A percentile compares a stretch with the other conserved stretches of the same genome.
Evolutionary conservation across 92 coral and sea anemone species (phyloP).

Genomic region (Zoanthus gigantus): DNA sequence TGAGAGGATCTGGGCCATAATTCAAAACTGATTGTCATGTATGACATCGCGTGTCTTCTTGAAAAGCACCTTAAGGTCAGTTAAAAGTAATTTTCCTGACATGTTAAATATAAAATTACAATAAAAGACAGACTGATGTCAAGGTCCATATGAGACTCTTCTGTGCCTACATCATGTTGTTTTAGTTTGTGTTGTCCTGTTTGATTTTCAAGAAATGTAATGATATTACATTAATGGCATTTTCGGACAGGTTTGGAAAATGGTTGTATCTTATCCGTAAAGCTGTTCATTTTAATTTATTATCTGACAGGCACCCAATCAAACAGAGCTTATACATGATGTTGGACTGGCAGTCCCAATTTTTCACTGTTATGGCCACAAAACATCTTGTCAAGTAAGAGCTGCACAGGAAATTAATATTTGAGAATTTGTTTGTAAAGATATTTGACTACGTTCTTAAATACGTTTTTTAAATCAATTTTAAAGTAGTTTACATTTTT

Average conservation of each 20-base stretch:
- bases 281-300: not conserved
- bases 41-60: not conserved
- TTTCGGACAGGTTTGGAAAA: not conserved
- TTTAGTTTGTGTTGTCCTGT: not conserved
- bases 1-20: not conserved
- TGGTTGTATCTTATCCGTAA: not conserved
- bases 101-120: no score
- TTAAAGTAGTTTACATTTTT: not conserved
- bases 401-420: not conserved
- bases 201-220: not conserved
- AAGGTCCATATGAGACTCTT: no score
- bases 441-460: not conserved
- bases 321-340: not conserved
- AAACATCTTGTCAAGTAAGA: constrained; percentile 71
- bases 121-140: no score
- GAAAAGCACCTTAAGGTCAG: constrained; percentile 1
- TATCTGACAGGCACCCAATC: not conserved
- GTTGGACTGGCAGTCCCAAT: constrained; percentile 61
- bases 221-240: not conserved
- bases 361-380: constrained; percentile 81
- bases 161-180: not conserved
- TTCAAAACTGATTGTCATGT: not conserved
- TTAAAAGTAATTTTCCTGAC: not conserved
- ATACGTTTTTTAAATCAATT: not conserved
- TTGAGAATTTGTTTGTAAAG: not conserved